Conservation (phyloP, 2,113 vertebrate genomes). For the Oreochromis spilurus region DNA sequence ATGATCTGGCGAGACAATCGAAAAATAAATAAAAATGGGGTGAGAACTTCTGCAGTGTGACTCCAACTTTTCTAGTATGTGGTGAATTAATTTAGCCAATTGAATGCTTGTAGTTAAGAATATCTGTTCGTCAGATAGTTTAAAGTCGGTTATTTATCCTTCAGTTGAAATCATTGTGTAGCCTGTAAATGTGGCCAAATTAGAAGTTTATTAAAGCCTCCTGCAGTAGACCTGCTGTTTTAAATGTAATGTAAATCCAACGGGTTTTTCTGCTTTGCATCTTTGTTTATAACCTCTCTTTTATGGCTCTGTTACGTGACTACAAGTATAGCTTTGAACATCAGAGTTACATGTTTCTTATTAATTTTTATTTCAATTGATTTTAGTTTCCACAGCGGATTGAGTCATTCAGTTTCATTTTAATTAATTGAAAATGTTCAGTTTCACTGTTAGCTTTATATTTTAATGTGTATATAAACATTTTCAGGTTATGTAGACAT, state of each 20-base stretch:
- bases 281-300: neutral
- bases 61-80: neutral
- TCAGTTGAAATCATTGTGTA: neutral
- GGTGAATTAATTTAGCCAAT: neutral
- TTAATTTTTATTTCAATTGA: accelerated
- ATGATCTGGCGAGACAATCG: accelerated
- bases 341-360: neutral
- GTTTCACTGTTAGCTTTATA: neutral
- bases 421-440: neutral
- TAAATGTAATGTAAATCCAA: neutral
- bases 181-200: neutral
- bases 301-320: neutral
- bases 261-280: neutral
- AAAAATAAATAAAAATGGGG: neutral
- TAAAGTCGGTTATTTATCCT: neutral
- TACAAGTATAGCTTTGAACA: neutral
- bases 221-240: neutral
- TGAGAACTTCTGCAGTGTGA: neutral
- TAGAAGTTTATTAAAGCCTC: neutral
- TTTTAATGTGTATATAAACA: neutral
- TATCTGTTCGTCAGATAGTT: neutral
- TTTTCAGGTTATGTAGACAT: neutral
- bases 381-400: accelerated
- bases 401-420: neutral
- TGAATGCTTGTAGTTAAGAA: neutral